Base-by-base conservation (phyloP, 1,140 invertebrate species). In the Holotrichia oblita region DNA sequence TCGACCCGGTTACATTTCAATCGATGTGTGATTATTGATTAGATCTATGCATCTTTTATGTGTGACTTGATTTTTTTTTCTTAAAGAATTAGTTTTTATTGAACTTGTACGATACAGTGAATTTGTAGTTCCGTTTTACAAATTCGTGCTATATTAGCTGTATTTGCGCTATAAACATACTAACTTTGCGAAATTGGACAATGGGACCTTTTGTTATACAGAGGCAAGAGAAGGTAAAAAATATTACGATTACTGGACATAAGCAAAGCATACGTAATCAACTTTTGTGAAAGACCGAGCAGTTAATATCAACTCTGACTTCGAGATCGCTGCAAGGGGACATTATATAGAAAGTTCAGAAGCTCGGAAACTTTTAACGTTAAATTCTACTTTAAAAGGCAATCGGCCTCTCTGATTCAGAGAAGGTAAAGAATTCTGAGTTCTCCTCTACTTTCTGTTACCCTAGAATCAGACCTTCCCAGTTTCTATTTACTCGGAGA, bases 311-410 rank as follows among this genome's bases (percentile, higher is more conserved):
- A 34, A 22, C 10, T 22, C 17, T 27, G 61, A 24, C 22, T 64
- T 69, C 61, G 8, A 34, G 61, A 27, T 27, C 22, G 40, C 77
- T 42, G 61, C 59, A 69, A 69, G 40, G 77, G 77, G 55, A 77
- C 40, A 41, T 40, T 74, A 22, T 77, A 72, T 77, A 77, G 69
- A 77, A 77, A 77, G 59, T 77, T 77, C 72, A 41, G 77, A 59
- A 77, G 24, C 77, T 72, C 59, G 44, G 12, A 77, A 77, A 77
- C 77, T 82, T 79, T 78, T 79, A 79, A 79, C 79, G 81, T 82
- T 82, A 82, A 83, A 83, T 80, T 83, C 81, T 80, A 83, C 81
- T 83, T 83, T 79, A 81, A 83, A 80, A 81, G 82, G 82, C 81
- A 83, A 83, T 83, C 81, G 80, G 72, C 80, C 79, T 76, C 40